A percentile compares a stretch with the other conserved stretches of the same genome.
Conservation (phyloP, 2,113 vertebrate species). For the Lonchura striata region DNA sequence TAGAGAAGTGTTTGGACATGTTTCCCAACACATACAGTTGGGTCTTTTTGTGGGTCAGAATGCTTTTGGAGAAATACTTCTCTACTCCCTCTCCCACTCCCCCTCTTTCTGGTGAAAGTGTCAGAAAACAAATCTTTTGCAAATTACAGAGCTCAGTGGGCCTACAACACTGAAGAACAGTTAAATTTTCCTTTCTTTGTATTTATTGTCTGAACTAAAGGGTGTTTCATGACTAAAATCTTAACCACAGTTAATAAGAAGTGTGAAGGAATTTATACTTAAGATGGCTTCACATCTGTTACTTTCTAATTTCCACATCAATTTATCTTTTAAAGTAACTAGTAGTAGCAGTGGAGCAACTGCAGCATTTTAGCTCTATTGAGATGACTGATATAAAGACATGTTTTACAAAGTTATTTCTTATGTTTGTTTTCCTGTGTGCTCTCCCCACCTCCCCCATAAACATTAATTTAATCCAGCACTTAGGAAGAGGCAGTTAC, state of each 20-base stretch:
- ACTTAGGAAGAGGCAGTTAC: slow-evolving; percentile 24
- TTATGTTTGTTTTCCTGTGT: slow-evolving; percentile 16
- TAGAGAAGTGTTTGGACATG: slow-evolving; percentile 42
- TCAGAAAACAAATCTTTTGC: slow-evolving; percentile 52
- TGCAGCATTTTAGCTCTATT: neutral
- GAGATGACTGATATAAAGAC: neutral
- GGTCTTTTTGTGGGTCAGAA: slow-evolving; percentile 48
- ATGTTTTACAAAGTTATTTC: slow-evolving; percentile 7
- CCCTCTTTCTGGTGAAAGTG: slow-evolving; percentile 27
- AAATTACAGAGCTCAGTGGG: slow-evolving; percentile 64
- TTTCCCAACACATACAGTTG: slow-evolving; percentile 64
- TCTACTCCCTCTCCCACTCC: neutral
- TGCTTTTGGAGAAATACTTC: slow-evolving; percentile 30
- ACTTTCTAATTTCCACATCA: slow-evolving; percentile 56
- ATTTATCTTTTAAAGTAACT: slow-evolving; percentile 19
- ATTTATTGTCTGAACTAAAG: slow-evolving; percentile 44
- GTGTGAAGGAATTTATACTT: slow-evolving; percentile 53
- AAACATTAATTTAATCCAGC: slow-evolving; percentile 37
- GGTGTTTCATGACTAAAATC: slow-evolving; percentile 16
- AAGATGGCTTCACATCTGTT: slow-evolving; percentile 21
- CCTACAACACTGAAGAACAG: slow-evolving; percentile 17
- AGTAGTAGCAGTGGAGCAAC: neutral
- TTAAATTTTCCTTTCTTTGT: slow-evolving; percentile 33
- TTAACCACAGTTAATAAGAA: slow-evolving; percentile 30
- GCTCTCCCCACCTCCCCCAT: neutral